phyloP scores from a whole-genome alignment of 2,888 invertebrate species.

The Cotesia congregata region DNA sequence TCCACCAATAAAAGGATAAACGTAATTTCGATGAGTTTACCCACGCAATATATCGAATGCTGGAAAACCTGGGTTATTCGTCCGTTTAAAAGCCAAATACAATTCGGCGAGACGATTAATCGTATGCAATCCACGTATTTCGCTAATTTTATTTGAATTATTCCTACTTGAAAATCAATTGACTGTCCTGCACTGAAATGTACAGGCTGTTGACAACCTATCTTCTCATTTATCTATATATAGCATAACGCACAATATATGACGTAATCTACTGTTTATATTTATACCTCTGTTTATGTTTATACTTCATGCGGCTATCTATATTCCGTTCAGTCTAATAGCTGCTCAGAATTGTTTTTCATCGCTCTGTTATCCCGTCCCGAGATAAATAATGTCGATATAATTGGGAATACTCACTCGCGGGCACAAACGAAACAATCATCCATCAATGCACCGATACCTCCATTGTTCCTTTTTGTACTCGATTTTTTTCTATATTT shows the following conservation, averaged over 20 bases:
- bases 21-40: slow-evolving; percentile 33
- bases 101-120: slow-evolving; percentile 34
- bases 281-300: not conserved
- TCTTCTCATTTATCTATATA: not conserved
- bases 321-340: slow-evolving; percentile 41
- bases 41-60: not conserved
- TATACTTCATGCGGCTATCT: not conserved
- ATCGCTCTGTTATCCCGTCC: slow-evolving; percentile 43
- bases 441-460: slow-evolving; percentile 49
- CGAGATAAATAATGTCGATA: slow-evolving; percentile 50
- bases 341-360: slow-evolving; percentile 47
- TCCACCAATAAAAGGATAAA: slow-evolving; percentile 30
- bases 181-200: slow-evolving; percentile 14
- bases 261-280: too few species aligned
- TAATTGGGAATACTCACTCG: slow-evolving; percentile 46
- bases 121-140: slow-evolving; percentile 37
- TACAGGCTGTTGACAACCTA: slow-evolving; percentile 11
- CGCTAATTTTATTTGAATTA: slow-evolving; percentile 30
- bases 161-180: slow-evolving; percentile 33
- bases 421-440: slow-evolving; percentile 47
- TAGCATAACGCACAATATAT: not conserved
- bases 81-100: slow-evolving; percentile 39
- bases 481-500: slow-evolving; percentile 38
- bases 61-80: slow-evolving; percentile 29
- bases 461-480: slow-evolving; percentile 46